A percentile compares a stretch with the other conserved stretches of the same genome.
phyloP scores from a whole-genome alignment of 2,888 invertebrate species.

The Hirtodrosophila alboralis region DNA sequence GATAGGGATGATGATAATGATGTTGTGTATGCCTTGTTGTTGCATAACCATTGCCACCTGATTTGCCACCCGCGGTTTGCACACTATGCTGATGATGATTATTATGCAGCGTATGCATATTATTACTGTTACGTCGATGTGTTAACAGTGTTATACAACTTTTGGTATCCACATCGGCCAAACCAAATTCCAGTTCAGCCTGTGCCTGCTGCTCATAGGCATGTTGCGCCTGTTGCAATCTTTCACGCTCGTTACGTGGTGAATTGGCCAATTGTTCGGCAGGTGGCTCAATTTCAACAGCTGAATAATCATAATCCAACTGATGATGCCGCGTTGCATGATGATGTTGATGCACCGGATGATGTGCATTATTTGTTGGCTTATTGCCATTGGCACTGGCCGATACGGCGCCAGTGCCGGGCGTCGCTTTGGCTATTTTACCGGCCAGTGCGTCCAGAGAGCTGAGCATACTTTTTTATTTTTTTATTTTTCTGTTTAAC shows the following conservation, averaged over 20 bases:
- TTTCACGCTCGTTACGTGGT: slow-evolving; percentile 63
- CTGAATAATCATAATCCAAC: slow-evolving; percentile 72
- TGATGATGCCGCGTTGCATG: slow-evolving; percentile 62
- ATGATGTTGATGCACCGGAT: slow-evolving; percentile 61
- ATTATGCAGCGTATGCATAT: slow-evolving; percentile 55
- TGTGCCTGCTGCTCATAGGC: slow-evolving; percentile 70
- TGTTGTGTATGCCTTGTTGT: slow-evolving; percentile 35
- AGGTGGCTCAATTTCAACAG: slow-evolving; percentile 70
- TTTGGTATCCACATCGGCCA: slow-evolving; percentile 73
- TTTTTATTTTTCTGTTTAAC: neutral
- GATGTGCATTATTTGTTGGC: slow-evolving; percentile 58
- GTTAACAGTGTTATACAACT: slow-evolving; percentile 50
- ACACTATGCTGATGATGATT: too few species aligned
- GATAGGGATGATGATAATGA: slow-evolving; percentile 70
- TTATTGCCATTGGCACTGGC: slow-evolving; percentile 77
- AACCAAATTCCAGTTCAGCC: slow-evolving; percentile 70
- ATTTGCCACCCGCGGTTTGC: slow-evolving; percentile 74
- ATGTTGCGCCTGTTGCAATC: slow-evolving; percentile 69
- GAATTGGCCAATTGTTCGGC: slow-evolving; percentile 70
- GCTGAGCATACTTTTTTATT: slow-evolving; percentile 88
- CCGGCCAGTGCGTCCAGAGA: slow-evolving; percentile 94
- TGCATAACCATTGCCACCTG: slow-evolving; percentile 27
- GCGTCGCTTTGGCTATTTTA: slow-evolving; percentile 89
- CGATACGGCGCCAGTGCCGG: slow-evolving; percentile 86
- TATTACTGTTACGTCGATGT: slow-evolving; percentile 53